Conservation (phyloP, 2,113 vertebrate species). For the Proteles cristata region DNA sequence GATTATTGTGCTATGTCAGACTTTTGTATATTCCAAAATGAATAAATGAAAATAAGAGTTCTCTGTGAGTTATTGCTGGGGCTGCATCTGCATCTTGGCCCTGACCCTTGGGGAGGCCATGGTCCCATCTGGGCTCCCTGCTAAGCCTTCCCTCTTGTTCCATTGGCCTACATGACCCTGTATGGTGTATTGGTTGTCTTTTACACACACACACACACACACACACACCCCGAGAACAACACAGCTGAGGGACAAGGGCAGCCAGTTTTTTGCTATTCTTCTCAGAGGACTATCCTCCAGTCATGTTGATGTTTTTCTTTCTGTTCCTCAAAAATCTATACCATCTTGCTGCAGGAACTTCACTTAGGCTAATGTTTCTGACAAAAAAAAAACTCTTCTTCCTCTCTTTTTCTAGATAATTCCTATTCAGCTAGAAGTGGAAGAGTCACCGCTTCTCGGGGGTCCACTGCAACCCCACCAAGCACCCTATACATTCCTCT, state of each 20-base stretch:
- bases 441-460: not conserved
- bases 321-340: not conserved
- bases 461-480: not conserved
- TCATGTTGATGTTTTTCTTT: not conserved
- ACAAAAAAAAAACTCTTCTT: not conserved
- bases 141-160: not conserved
- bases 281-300: not conserved
- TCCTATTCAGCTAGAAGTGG: not conserved
- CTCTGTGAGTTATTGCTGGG: not conserved
- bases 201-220: not conserved
- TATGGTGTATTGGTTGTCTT: not conserved
- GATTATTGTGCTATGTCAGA: slow-evolving; percentile 68
- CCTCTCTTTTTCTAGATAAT: not conserved
- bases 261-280: not conserved
- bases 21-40: slow-evolving; percentile 85
- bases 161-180: not conserved
- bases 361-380: not conserved
- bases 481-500: not conserved
- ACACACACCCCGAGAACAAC: not conserved
- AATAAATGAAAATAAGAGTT: slow-evolving; percentile 82
- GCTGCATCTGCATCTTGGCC: not conserved
- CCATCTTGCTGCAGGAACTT: not conserved
- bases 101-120: not conserved
- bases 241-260: not conserved
- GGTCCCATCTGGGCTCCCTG: not conserved